Evolutionary conservation across 2,797 vertebrate genomes (phyloP).

Genomic region (Nannoperca australis): DNA sequence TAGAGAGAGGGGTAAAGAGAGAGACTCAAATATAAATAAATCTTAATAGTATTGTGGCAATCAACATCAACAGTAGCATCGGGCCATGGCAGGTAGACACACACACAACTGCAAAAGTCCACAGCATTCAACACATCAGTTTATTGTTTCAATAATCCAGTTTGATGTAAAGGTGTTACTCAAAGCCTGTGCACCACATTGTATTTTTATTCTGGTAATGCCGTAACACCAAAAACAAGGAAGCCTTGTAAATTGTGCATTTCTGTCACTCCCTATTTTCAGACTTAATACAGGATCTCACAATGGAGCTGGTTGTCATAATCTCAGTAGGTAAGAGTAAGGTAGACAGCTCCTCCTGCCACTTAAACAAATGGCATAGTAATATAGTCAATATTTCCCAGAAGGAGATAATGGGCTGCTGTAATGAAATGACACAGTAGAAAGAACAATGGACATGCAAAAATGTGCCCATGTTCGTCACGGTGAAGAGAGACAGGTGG

Average conservation of each 20-base stretch:
- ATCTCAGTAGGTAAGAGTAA: slow-evolving; percentile 2
- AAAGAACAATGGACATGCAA: slow-evolving; percentile 50
- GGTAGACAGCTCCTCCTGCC: slow-evolving; percentile 28
- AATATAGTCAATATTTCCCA: slow-evolving; percentile 43
- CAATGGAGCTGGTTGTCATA: slow-evolving; percentile 35
- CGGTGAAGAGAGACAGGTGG: slow-evolving; percentile 26
- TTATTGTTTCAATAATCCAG: slow-evolving; percentile 1
- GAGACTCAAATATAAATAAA: neutral
- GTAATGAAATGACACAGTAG: slow-evolving; percentile 52
- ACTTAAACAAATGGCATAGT: slow-evolving; percentile 42
- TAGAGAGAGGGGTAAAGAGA: slow-evolving; percentile 4
- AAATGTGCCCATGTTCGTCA: slow-evolving; percentile 35
- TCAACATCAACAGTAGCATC: neutral
- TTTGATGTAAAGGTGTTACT: slow-evolving; percentile 18
- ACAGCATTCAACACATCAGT: neutral
- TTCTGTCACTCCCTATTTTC: slow-evolving; percentile 19
- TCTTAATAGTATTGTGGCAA: too few species aligned
- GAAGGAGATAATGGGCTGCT: slow-evolving; percentile 52
- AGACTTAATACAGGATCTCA: slow-evolving; percentile 15
- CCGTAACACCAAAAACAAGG: slow-evolving; percentile 11
- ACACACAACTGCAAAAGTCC: neutral
- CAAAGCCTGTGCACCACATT: neutral
- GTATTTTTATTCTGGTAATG: slow-evolving; percentile 11
- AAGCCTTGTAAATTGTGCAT: slow-evolving; percentile 18
- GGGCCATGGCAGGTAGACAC: neutral